Evolutionary conservation across 2,888 invertebrate genomes (phyloP), one percentile per base, ranked within the genome.

Genomic region (Stenolophus ochropezus): DNA sequence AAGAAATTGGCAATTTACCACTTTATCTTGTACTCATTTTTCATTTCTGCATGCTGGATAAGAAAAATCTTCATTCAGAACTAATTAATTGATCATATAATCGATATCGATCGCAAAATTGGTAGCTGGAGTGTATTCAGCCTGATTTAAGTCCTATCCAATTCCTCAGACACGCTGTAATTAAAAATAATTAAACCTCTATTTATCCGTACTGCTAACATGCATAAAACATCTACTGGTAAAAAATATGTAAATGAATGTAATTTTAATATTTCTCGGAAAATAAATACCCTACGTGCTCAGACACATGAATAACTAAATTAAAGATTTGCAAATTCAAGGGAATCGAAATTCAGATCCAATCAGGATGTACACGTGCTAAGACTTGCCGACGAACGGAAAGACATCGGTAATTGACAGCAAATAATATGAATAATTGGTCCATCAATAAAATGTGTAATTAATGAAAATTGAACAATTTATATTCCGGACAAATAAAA

Each of bases 211-310:
- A 23, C 75, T 25, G 53, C 14, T 8, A 75, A 27, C 53, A 75
- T 21, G 53, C 53, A 51, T 27, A 53, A 61, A 53, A 23, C 51
- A 51, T 21, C 51, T 8, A 11, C 74, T 16, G 5, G n/a, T 18
- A 27, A 20, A 58, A 27, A 20, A 20, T 47, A 77, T 77, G 61
- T 25, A 77, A 77, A 76, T 76, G 25, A 76, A 42, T 18, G 27
- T 33, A 76, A 77, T 77, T 77, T 77, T 61, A 77, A 61, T 77
- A 61, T 77, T 77, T 77, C 77, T 21, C 14, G 21, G 77, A 77
- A 77, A 65, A 77, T 65, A 77, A 65, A 77, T 77, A 65, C 47
- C 5, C 14, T 14, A 77, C 77, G 77, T 77, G 77, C 47, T 18
- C 47, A 42, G 61, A n/a, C 21, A 65, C 49, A 23, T 61, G 33